Percentiles rank a stretch among this genome's conserved stretches.
Evolutionary conservation across 2,888 invertebrate genomes (phyloP).

Genomic region (Mesorhabditis spiculigera): DNA sequence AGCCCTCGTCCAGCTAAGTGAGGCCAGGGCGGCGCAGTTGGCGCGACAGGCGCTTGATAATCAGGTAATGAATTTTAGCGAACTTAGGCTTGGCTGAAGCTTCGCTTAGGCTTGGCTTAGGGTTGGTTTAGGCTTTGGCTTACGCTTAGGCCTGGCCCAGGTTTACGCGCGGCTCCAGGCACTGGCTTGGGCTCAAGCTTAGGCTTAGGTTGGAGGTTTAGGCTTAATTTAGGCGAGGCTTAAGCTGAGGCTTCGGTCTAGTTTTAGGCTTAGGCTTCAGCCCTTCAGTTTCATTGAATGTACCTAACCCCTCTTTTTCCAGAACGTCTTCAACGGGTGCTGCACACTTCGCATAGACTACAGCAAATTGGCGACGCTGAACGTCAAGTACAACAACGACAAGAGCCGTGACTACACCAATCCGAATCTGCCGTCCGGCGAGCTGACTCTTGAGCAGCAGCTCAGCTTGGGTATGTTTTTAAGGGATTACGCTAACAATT

Average conservation of each 20-base stretch:
- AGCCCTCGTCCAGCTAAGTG: slow-evolving; percentile 97
- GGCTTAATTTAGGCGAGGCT: too few relatives aligned
- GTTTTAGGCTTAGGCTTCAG: not conserved
- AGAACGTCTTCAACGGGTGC: slow-evolving; percentile 83
- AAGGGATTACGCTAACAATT: not conserved
- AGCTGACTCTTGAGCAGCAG: slow-evolving; percentile 62
- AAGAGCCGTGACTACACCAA: slow-evolving; percentile 99
- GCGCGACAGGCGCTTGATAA: slow-evolving; percentile 96
- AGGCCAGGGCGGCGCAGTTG: slow-evolving; percentile 90
- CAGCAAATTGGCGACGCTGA: slow-evolving; percentile 89
- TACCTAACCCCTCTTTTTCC: not conserved
- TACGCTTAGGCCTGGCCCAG: too few relatives aligned
- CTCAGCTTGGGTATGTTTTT: slow-evolving; percentile 32
- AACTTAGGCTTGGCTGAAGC: too few relatives aligned
- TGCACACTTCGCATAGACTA: slow-evolving; percentile 85
- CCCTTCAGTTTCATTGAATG: not conserved
- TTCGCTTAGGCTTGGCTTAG: too few relatives aligned
- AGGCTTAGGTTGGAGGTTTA: too few relatives aligned
- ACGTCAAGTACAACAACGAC: slow-evolving; percentile 99
- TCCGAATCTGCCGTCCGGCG: slow-evolving; percentile 91
- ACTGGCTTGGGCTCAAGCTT: too few relatives aligned
- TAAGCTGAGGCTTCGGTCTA: too few relatives aligned
- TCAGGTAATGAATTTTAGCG: slow-evolving; percentile 63
- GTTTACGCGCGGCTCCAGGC: too few relatives aligned
- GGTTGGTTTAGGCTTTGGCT: too few relatives aligned